Conservation (phyloP, 2,888 invertebrate species). For the Bellardia bayeri region DNA sequence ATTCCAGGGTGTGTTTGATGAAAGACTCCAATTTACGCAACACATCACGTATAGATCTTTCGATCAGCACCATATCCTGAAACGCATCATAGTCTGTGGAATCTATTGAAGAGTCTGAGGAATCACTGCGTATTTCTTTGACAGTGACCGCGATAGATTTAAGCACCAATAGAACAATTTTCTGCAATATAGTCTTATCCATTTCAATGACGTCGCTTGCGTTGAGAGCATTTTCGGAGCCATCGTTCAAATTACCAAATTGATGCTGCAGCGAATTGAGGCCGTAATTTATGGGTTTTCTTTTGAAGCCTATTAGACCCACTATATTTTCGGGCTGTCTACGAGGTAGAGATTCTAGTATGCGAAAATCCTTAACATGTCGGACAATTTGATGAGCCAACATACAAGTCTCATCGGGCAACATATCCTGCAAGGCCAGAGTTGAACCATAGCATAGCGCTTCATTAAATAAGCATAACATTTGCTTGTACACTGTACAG, state of each 20-base stretch:
- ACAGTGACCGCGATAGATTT: constrained; percentile 96
- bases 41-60: constrained; percentile 93
- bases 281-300: constrained; percentile 78
- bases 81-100: constrained; percentile 94
- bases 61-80: constrained; percentile 95
- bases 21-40: constrained; percentile 92
- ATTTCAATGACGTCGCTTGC: constrained; percentile 82
- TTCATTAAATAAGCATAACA: constrained; percentile 94
- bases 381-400: constrained; percentile 93
- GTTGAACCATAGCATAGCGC: constrained; percentile 96
- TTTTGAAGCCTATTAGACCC: constrained; percentile 82
- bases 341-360: constrained; percentile 85
- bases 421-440: constrained; percentile 92
- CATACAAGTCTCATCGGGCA: constrained; percentile 95
- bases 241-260: constrained; percentile 32
- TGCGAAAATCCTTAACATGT: constrained; percentile 92
- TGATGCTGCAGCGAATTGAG: constrained; percentile 72
- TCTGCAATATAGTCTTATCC: constrained; percentile 92
- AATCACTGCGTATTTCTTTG: constrained; percentile 94
- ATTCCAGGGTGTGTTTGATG: constrained; percentile 91
- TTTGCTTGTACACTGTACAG: constrained; percentile 92
- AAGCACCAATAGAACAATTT: constrained; percentile 93
- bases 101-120: constrained; percentile 93
- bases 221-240: constrained; percentile 48
- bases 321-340: constrained; percentile 82